Base-by-base conservation (phyloP, 2,113 vertebrate genomes). In the Tonatia bakeri region DNA sequence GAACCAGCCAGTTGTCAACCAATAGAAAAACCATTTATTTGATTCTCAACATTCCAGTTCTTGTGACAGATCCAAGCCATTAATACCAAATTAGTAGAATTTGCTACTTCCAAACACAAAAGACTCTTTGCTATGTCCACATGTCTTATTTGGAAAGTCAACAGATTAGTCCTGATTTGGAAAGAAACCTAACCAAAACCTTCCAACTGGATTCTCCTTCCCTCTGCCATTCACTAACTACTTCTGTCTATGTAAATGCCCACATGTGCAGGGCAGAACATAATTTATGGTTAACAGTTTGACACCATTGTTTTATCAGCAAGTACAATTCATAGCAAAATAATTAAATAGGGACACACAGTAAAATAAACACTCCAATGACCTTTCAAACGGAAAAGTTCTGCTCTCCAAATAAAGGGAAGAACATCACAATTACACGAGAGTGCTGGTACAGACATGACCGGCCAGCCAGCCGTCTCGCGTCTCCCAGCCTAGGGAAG, bases 401-500 rank as follows among this genome's bases (percentile, higher is more conserved):
- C 80, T 97, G 86, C 95, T 91, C n/a, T 96, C 94, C 96, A 95
- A 96, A 89, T 94, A 96, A 97, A 82, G 59, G 54, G 36, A 28
- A 95, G 96, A 98, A 97, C 93, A 98, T 98, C 88, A 64, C 82
- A 93, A 96, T 97, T 97, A 97, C 97, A 98, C 92, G 94, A 96
- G 95, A 97, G 97, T 79, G 85, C 96, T 97, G 97, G 94, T 97
- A 96, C 79, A 70, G 88, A 61, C 96, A 97, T 97, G 97, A 97
- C 98, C 97, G 96, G 97, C 97, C 92, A 97, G 94, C 93, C 90
- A 87, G 88, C 96, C 93, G 45, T 98, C 97, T 97, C 98, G 97
- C 97, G 92, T 98, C 98, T 97, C 82, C 97, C 94, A 38, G 96
- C 94, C 84, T 91, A 97, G 98, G 98, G 98, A 98, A 97, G 94